Evolutionary conservation across 2,797 vertebrate species (phyloP).

Genomic region (Chaetophractus vellerosus): DNA sequence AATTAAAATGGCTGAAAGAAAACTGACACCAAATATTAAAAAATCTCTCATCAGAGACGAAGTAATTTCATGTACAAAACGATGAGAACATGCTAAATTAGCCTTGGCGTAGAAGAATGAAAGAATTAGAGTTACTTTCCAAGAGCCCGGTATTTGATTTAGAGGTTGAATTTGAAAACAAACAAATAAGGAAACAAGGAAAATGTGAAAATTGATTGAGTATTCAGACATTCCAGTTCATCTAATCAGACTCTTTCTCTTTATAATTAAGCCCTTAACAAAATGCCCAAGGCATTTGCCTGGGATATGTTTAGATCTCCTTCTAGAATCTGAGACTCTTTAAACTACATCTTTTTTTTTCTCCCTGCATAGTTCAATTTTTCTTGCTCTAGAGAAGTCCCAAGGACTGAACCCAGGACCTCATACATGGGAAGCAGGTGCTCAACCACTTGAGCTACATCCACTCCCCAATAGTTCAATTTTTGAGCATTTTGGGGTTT

Average conservation of each 20-base stretch:
- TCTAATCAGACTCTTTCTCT: neutral
- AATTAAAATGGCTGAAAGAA: neutral
- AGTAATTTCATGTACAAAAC: neutral
- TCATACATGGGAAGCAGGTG: no score
- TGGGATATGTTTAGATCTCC: neutral
- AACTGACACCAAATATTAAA: neutral
- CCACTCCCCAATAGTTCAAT: no score
- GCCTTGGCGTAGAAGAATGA: neutral
- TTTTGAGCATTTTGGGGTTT: neutral
- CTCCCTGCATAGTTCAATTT: neutral
- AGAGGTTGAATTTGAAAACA: neutral
- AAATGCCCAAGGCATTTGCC: neutral
- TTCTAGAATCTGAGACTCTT: neutral
- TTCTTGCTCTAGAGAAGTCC: no score
- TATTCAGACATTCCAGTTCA: neutral
- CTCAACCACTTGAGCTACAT: no score
- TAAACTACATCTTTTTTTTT: neutral
- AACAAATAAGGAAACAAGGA: neutral
- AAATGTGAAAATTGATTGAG: neutral
- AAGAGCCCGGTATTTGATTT: neutral
- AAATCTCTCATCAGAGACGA: neutral
- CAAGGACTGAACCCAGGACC: no score
- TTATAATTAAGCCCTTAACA: neutral
- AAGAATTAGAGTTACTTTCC: neutral
- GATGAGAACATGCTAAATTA: neutral